Evolutionary conservation across 2,888 invertebrate species (phyloP).

Genomic region (Epistrophe grossulariae): DNA sequence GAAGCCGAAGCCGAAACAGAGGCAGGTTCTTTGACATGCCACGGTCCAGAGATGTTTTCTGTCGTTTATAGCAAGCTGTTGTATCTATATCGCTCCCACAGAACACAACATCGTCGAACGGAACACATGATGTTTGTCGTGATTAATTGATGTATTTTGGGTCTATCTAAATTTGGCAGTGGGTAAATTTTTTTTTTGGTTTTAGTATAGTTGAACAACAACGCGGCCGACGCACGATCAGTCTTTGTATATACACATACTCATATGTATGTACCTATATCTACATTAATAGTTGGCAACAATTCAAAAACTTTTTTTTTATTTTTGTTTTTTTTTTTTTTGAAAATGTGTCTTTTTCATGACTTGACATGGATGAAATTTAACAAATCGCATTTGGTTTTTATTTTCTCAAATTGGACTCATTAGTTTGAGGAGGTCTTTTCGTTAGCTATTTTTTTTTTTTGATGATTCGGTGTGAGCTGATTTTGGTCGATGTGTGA

Average conservation of each 20-base stretch:
- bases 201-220: slow-evolving; percentile 10
- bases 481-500: slow-evolving; percentile 14
- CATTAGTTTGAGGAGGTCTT: slow-evolving; percentile 52
- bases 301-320: slow-evolving; percentile 36
- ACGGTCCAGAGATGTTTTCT: slow-evolving; percentile 58
- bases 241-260: neutral
- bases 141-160: slow-evolving; percentile 62
- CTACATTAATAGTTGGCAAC: slow-evolving; percentile 48
- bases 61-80: slow-evolving; percentile 14
- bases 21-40: slow-evolving; percentile 60
- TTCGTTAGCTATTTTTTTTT: neutral
- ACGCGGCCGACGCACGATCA: slow-evolving; percentile 26
- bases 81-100: slow-evolving; percentile 40
- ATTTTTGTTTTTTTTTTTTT: neutral
- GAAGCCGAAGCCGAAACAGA: slow-evolving; percentile 1
- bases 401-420: slow-evolving; percentile 51
- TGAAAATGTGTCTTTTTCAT: slow-evolving; percentile 27
- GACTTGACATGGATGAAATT: slow-evolving; percentile 50
- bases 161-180: slow-evolving; percentile 61
- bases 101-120: slow-evolving; percentile 14
- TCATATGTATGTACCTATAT: no score
- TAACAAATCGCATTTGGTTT: slow-evolving; percentile 60
- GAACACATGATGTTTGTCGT: slow-evolving; percentile 44
- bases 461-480: neutral
- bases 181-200: slow-evolving; percentile 28